A percentile compares a stretch with the other conserved stretches of the same genome.
These are phyloP conservation scores for Cairina moschata DNA, from an alignment of 2,113 vertebrate genomes.

Conservation along the genomic window DNA sequence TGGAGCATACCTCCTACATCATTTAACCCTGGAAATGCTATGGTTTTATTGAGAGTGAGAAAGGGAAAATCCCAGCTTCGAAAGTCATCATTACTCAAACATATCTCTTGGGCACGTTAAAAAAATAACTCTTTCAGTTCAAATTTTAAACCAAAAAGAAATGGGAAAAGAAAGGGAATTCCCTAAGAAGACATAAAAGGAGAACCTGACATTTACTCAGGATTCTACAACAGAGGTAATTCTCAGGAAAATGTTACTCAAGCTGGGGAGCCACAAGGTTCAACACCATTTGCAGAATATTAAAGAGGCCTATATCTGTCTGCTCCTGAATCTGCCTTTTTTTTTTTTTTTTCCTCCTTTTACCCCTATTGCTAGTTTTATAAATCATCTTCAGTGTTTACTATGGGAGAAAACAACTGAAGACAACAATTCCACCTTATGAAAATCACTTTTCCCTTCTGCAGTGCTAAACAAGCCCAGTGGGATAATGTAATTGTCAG, in stretches of 20 bases:
- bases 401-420: not conserved
- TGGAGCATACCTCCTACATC: not conserved
- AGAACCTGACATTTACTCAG: constrained; percentile 57
- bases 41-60: not conserved
- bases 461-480: not conserved
- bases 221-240: not conserved
- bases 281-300: not conserved
- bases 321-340: not conserved
- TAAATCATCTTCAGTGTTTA: not conserved
- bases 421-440: not conserved
- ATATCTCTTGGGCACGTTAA: not conserved
- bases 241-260: not conserved
- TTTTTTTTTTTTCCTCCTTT: not conserved
- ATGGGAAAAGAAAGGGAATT: not conserved
- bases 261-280: not conserved
- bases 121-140: not conserved
- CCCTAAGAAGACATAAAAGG: constrained; percentile 35
- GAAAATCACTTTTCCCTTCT: not conserved
- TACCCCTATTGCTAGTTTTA: not conserved
- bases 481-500: not conserved
- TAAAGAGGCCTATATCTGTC: not conserved
- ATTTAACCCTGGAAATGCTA: not conserved
- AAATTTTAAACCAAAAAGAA: not conserved
- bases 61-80: constrained; percentile 22
- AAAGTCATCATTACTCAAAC: not conserved